Percentiles rank a stretch among this genome's conserved stretches.
Conservation (phyloP, 2,888 invertebrate species). For the Cephus pulcher region DNA sequence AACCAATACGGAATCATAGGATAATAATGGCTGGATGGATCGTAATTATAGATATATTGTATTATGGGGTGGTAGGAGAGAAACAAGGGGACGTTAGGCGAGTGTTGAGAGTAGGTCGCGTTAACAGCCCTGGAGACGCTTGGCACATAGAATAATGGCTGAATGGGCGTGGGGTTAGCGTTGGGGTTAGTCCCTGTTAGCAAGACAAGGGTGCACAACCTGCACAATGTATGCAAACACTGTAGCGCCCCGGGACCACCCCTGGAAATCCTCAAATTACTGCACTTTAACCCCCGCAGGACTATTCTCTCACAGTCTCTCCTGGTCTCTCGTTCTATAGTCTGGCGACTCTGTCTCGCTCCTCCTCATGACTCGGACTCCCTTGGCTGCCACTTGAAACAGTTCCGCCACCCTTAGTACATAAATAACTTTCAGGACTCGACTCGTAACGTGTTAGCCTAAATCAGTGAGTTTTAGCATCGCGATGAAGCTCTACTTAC, state of each 20-base stretch:
- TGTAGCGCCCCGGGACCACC: constrained; percentile 48
- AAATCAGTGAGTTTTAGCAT: not conserved
- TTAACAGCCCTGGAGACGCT: constrained; percentile 55
- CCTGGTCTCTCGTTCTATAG: not conserved
- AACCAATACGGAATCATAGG: constrained; percentile 34
- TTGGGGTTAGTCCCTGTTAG: constrained; percentile 50
- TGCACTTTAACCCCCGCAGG: constrained; percentile 30
- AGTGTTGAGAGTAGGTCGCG: constrained; percentile 41
- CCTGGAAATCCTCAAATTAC: constrained; percentile 56
- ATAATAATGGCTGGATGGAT: constrained; percentile 47
- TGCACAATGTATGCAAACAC: constrained; percentile 57
- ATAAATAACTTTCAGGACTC: not conserved
- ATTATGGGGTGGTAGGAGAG: constrained; percentile 29
- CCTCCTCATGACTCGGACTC: not conserved
- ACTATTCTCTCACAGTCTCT: not conserved
- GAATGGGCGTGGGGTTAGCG: constrained; percentile 32
- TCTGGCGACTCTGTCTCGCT: not conserved
- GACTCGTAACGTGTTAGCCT: not conserved
- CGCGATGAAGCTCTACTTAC: not conserved
- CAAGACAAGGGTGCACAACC: constrained; percentile 45
- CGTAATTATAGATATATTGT: constrained; percentile 43
- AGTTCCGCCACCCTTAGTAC: not conserved
- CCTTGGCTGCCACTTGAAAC: not conserved
- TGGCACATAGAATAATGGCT: constrained; percentile 57
- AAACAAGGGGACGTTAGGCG: constrained; percentile 16